Base-by-base conservation (phyloP, 2,113 vertebrate species). In the Rhea americana region DNA sequence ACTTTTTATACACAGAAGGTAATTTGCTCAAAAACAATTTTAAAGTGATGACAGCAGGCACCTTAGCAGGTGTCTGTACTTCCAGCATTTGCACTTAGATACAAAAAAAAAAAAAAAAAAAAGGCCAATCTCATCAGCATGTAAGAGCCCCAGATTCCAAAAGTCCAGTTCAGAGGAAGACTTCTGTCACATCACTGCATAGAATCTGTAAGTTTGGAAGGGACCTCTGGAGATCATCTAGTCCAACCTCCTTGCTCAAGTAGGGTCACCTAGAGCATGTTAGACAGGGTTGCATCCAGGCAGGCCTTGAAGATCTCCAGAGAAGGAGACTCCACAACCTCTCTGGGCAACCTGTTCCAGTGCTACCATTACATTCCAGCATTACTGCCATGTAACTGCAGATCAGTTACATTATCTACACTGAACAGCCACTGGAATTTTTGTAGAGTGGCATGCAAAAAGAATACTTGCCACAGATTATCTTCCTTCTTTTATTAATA, bases 21-120 rank as follows among this genome's bases (percentile, higher is more conserved):
- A 65, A 77, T 74, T 86, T 92, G 67, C 82, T 95, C 77, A 87
- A 5, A 48, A 91, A 85, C 50, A 83, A 73, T n/a, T 62, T 20
- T 41, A 37, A 82, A 77, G 41, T 45, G 32, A 75, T 9, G 17
- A 53, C n/a, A 88, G 51, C 7, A 83, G 74, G n/a, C 35, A 39
- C 48, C 56, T 75, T 3, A 76, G 24, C 15, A 66, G 70, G 22
- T 45, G 6, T 43, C 43, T 65, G 39, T 63, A 50, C 45, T 94
- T 82, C 50, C 63, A 86, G 37, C 11, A 58, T 50, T 30, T 48
- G 61, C 37, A 22, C 1, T 1, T 6, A 7, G 43, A 65, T 47
- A 63, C 13, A 87, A 71, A 88, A 87, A 55, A 16, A 35, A 76
- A 35, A 35, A 35, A 35, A 6, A 35, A 35, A 35, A 35, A 35